Conservation (phyloP, 1,140 invertebrate species). For the Chrysomallon squamiferum region DNA sequence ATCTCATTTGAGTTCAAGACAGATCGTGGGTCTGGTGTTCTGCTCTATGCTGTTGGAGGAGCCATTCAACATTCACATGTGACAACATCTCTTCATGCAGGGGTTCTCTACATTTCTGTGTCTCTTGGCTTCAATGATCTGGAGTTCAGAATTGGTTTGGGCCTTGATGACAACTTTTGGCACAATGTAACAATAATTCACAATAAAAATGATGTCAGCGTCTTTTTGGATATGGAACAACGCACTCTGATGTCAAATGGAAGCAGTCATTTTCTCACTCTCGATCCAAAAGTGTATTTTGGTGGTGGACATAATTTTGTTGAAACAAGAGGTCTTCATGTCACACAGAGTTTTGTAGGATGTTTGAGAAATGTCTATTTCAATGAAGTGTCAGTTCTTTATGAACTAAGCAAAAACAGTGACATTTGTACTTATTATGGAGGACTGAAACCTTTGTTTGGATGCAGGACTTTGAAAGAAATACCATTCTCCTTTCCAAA, state of each 20-base stretch:
- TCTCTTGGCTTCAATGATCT: conserved; percentile 78
- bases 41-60: conserved; percentile 52
- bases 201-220: conserved; percentile 71
- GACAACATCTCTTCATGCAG: conserved; percentile 44
- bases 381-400: conserved; percentile 89
- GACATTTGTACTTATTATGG: conserved; percentile 73
- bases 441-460: conserved; percentile 80
- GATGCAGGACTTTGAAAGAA: conserved; percentile 82
- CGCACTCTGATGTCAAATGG: conserved; percentile 70
- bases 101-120: conserved; percentile 69
- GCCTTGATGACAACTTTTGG: conserved; percentile 70
- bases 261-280: conserved; percentile 78
- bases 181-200: conserved; percentile 89
- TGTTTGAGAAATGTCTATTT: conserved; percentile 91
- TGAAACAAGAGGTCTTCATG: conserved; percentile 62
- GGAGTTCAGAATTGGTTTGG: conserved; percentile 49
- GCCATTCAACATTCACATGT: conserved; percentile 45
- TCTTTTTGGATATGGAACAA: conserved; percentile 75
- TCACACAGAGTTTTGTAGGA: conserved; percentile 74
- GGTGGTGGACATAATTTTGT: conserved; percentile 76
- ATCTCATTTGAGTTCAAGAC: conserved; percentile 86
- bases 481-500: conserved; percentile 93
- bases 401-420: conserved; percentile 75
- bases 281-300: conserved; percentile 92
- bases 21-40: conserved; percentile 45